phyloP scores from a whole-genome alignment of 2,888 invertebrate genomes.

The Tanypteryx hageni region DNA sequence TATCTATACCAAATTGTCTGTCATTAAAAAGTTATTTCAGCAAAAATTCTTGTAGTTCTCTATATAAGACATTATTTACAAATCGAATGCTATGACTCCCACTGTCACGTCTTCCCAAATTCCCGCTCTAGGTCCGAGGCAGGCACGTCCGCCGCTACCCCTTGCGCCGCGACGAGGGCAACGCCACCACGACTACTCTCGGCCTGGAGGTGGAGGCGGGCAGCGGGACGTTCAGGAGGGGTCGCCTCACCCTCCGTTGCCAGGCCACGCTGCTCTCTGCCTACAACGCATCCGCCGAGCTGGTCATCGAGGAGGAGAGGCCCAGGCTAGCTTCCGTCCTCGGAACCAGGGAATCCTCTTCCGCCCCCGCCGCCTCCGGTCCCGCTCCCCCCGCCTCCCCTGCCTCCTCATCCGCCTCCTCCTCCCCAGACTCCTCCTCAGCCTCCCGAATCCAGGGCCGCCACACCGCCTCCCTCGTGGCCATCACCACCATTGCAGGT shows the following conservation, averaged over 20 bases:
- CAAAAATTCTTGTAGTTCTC: too few species aligned
- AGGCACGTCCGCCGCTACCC: constrained; percentile 63
- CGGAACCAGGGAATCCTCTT: constrained; percentile 82
- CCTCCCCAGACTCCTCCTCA: background rate
- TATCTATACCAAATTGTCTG: too few species aligned
- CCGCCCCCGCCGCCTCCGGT: constrained; percentile 35
- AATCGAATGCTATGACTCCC: too few species aligned
- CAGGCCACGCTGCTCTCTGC: constrained; percentile 83
- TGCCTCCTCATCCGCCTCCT: background rate
- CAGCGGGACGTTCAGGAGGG: constrained; percentile 81
- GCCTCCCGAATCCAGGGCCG: background rate
- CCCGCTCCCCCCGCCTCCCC: constrained; percentile 30
- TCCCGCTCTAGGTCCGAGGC: constrained; percentile 56
- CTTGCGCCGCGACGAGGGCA: constrained; percentile 61
- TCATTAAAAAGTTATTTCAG: too few species aligned
- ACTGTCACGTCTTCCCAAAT: too few species aligned
- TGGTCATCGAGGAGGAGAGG: constrained; percentile 84
- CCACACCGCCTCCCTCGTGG: constrained; percentile 22
- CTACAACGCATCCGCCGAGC: constrained; percentile 80
- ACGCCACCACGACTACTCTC: constrained; percentile 56
- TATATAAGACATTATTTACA: too few species aligned
- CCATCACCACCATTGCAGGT: constrained; percentile 52
- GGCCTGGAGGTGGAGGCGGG: constrained; percentile 78
- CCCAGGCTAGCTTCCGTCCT: constrained; percentile 86
- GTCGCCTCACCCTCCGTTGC: constrained; percentile 82